phyloP scores from a whole-genome alignment of 1,140 invertebrate species.

The Sitobion miscanthi region DNA sequence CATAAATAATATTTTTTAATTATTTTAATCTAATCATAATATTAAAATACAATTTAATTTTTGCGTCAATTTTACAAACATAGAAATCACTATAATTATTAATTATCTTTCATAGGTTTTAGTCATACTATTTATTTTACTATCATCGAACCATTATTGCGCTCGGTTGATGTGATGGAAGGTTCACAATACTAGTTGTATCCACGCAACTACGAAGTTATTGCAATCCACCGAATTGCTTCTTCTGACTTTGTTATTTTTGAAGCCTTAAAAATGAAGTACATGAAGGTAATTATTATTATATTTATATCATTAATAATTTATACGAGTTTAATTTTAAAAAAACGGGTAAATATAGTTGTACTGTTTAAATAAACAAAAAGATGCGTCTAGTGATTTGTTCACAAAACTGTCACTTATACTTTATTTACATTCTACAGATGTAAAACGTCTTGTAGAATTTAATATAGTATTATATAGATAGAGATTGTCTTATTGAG shows the following conservation, averaged over 20 bases:
- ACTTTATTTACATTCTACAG: neutral
- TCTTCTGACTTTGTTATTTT: neutral
- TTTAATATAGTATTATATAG: neutral
- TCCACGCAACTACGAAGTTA: neutral
- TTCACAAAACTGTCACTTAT: neutral
- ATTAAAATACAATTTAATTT: neutral
- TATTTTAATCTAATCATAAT: too few relatives aligned
- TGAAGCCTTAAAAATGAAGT: too few relatives aligned
- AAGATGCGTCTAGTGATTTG: neutral
- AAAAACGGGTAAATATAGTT: neutral
- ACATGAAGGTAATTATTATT: too few relatives aligned
- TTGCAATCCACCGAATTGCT: neutral
- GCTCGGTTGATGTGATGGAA: neutral
- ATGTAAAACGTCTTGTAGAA: neutral
- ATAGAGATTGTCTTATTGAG: neutral
- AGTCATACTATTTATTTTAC: neutral
- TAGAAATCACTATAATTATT: neutral
- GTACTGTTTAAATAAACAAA: neutral
- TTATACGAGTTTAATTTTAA: too few relatives aligned
- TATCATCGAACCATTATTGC: neutral
- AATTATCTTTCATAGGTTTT: neutral
- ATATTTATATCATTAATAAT: too few relatives aligned
- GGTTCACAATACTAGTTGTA: neutral
- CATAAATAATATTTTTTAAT: too few relatives aligned
- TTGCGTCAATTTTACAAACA: neutral